Evolutionary conservation across 1,140 invertebrate genomes (phyloP), one percentile per base, ranked within the genome.

Genomic region (Lycorma delicatula): DNA sequence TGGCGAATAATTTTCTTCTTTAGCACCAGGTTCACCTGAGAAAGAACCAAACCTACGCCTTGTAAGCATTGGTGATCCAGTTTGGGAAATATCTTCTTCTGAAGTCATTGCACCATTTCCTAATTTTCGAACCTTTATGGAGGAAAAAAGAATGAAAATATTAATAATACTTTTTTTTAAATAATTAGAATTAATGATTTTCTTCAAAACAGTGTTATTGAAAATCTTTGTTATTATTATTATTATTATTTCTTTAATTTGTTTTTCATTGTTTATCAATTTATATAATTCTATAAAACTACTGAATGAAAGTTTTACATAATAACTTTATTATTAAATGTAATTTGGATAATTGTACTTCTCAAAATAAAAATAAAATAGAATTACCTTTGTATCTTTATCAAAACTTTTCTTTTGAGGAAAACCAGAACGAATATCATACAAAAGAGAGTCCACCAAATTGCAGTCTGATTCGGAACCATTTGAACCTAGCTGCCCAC

Each of bases 391-490:
- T 23, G 69, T 63, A 47, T 77, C 76, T 60, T 70, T 68, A 55
- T 68, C 69, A 9, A 60, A 59, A 26, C 72, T 71, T 56, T 69
- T 72, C 54, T 77, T 74, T 54, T 78, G 74, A 22, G 74, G 66
- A 59, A 85, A 81, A 36, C 81, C 79, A 62, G 79, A 77, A 53
- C 83, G 74, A 41, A 85, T 83, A 69, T 91, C 89, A 62, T 86
- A 79, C 38, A 83, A 76, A 44, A 82, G 74, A n/a, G 79, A 83
- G 69, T 86, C 87, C 71, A 87, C 81, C 12, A 87, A 69, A 60
- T 81, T 81, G 46, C 77, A 79, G 60, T 90, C 87, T 3, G 83
- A 82, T 63, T 90, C 87, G 3, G 86, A 86, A 54, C 84, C 83
- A 63, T 90, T 87, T 4, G 85, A 86, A 56, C 83, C 82, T 3